Percentiles rank a stretch among this genome's conserved stretches.
Evolutionary conservation across 2,797 vertebrate genomes (phyloP).

Genomic region (Carduelis carduelis): DNA sequence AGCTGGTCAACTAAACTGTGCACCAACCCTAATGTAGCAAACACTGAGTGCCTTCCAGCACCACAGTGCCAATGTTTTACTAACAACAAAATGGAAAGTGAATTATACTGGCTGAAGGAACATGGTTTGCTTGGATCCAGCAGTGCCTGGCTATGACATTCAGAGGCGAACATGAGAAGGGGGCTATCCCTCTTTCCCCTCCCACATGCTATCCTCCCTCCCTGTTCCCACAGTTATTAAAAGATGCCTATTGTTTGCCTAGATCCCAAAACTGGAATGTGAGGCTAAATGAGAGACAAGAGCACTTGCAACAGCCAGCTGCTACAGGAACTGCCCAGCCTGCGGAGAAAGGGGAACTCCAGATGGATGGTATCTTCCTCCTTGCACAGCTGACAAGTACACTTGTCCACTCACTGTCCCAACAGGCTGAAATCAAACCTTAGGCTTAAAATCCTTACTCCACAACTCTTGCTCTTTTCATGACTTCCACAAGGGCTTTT

Average conservation of each 20-base stretch:
- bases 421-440: neutral
- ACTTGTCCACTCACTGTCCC: neutral
- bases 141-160: neutral
- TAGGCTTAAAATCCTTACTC: neutral
- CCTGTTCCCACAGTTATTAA: neutral
- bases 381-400: neutral
- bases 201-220: neutral
- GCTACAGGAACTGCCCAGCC: neutral
- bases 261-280: neutral
- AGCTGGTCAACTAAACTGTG: neutral
- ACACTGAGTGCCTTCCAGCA: neutral
- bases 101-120: neutral
- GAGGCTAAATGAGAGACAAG: neutral
- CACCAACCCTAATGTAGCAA: neutral
- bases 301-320: neutral
- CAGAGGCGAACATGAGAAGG: neutral
- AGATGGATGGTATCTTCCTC: neutral
- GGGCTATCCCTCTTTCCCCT: neutral
- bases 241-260: neutral
- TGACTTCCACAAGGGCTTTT: neutral
- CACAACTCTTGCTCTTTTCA: neutral
- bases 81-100: neutral
- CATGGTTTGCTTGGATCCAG: accelerated
- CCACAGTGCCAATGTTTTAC: neutral
- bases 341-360: neutral